Evolutionary conservation across 2,888 invertebrate genomes (phyloP).

Genomic region (Amphiduros pacificus): DNA sequence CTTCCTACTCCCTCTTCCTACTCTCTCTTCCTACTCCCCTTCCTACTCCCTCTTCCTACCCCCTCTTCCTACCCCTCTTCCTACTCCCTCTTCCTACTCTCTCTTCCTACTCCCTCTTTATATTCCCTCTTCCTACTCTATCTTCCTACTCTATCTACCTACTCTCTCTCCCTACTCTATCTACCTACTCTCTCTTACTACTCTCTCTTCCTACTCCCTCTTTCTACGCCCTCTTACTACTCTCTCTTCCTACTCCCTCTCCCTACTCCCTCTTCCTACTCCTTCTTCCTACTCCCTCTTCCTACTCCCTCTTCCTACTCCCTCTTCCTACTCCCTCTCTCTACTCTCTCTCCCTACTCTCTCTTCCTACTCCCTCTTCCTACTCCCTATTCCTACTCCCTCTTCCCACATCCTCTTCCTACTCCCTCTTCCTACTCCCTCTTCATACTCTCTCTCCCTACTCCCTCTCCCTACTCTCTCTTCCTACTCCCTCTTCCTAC

Average conservation of each 20-base stretch:
- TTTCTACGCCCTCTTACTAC: background rate
- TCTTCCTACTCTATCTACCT: background rate
- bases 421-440: too few species aligned
- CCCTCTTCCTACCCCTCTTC: background rate
- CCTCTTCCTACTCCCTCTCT: background rate
- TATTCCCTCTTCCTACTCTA: background rate
- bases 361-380: background rate
- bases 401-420: too few species aligned
- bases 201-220: background rate
- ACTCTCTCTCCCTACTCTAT: background rate
- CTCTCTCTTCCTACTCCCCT: background rate
- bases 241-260: background rate
- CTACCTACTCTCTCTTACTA: background rate
- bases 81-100: background rate
- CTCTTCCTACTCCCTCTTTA: background rate
- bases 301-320: background rate
- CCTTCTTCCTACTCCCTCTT: background rate
- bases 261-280: background rate
- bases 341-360: background rate
- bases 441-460: too few species aligned
- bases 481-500: too few species aligned
- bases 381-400: too few species aligned
- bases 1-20: background rate
- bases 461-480: too few species aligned
- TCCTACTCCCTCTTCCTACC: background rate